phyloP scores from a whole-genome alignment of 2,888 invertebrate genomes.

The Calephelis perditalis region DNA sequence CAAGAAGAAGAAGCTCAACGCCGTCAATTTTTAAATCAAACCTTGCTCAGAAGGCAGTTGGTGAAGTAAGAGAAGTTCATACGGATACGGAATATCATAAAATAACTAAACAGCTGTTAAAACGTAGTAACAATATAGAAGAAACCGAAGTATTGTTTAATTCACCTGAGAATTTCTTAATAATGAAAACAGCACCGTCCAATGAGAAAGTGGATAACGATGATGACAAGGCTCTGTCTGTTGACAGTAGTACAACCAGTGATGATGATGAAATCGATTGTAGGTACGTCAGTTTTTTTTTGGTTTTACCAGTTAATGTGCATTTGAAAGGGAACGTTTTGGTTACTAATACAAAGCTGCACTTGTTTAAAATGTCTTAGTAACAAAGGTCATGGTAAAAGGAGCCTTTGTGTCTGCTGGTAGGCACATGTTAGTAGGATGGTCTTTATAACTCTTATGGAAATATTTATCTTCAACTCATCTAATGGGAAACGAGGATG shows the following conservation, averaged over 20 bases:
- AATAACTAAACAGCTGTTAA: constrained; percentile 30
- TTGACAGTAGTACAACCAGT: constrained; percentile 19
- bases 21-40: constrained; percentile 39
- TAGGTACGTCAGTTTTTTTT: constrained; percentile 2
- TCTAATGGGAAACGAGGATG: no score
- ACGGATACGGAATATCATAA: constrained; percentile 63
- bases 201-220: constrained; percentile 46
- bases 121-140: constrained; percentile 1
- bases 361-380: no score
- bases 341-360: no score
- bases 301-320: not conserved
- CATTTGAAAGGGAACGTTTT: no score
- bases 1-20: constrained; percentile 57
- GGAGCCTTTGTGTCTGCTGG: no score
- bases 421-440: no score
- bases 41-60: constrained; percentile 42
- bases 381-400: no score
- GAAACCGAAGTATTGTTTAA: constrained; percentile 47
- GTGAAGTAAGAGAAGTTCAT: constrained; percentile 47
- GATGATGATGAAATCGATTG: constrained; percentile 14
- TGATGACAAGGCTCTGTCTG: constrained; percentile 30
- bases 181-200: constrained; percentile 67
- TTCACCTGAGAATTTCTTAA: constrained; percentile 55
- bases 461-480: no score
- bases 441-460: no score